Evolutionary conservation across 2,113 vertebrate genomes (phyloP).

Genomic region (Tamias sibiricus): DNA sequence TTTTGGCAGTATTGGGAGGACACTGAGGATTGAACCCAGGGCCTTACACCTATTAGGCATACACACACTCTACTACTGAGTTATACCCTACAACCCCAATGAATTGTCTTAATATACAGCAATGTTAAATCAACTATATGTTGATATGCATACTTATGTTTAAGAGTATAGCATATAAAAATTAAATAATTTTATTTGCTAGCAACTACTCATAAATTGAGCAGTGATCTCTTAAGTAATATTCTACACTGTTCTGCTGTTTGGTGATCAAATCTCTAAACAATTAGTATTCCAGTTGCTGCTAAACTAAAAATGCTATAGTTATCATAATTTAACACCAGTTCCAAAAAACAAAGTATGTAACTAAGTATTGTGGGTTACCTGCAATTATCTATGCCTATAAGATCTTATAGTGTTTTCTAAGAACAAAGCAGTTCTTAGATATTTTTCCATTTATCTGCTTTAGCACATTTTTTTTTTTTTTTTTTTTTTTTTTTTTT

Average conservation of each 20-base stretch:
- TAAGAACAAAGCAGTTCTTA: constrained; percentile 42
- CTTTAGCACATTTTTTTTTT: too few species aligned
- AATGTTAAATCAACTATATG: background rate
- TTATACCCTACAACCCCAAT: background rate
- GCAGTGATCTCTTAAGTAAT: constrained; percentile 9
- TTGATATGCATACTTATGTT: too few species aligned
- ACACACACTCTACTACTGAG: background rate
- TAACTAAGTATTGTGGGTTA: background rate
- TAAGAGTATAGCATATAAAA: background rate
- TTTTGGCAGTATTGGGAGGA: background rate
- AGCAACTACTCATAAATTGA: constrained; percentile 38
- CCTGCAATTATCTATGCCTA: background rate
- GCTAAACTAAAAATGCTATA: constrained; percentile 14
- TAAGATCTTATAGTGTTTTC: constrained; percentile 2
- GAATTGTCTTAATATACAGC: background rate
- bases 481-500: background rate
- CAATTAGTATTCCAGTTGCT: background rate
- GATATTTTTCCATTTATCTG: constrained; percentile 35
- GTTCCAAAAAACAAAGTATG: background rate
- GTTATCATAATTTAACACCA: background rate
- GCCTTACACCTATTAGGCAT: background rate
- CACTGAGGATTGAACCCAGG: background rate
- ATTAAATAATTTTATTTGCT: constrained; percentile 10
- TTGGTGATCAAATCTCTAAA: background rate
- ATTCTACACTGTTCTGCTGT: background rate